These are phyloP conservation scores for Carterocephalus palaemon DNA, from an alignment of 2,888 invertebrate species.

Conservation along the genomic window DNA sequence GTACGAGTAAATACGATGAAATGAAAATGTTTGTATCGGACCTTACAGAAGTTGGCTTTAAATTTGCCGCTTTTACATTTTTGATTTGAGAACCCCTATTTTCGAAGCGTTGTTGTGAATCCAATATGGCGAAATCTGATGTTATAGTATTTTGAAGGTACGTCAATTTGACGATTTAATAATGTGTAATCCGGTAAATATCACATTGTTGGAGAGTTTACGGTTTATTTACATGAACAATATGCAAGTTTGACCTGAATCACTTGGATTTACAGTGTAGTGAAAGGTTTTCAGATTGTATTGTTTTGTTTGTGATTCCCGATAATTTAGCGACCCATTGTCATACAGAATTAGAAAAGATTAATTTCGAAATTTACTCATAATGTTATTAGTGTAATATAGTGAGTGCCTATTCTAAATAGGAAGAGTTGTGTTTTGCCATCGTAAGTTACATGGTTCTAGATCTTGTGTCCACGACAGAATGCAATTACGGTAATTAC, in stretches of 20 bases:
- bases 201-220: constrained; percentile 51
- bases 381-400: constrained; percentile 35
- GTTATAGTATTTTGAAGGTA: constrained; percentile 79
- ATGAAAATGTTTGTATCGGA: too few species aligned
- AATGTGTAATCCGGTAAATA: constrained; percentile 72
- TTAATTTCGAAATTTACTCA: constrained; percentile 37
- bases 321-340: constrained; percentile 70
- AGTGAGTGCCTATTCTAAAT: constrained; percentile 31
- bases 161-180: constrained; percentile 78
- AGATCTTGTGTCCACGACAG: constrained; percentile 45
- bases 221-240: constrained; percentile 39
- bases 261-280: constrained; percentile 47
- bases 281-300: constrained; percentile 66
- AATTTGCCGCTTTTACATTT: constrained; percentile 53
- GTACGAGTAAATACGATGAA: too few species aligned
- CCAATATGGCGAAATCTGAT: constrained; percentile 83
- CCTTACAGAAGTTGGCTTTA: too few species aligned
- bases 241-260: constrained; percentile 37
- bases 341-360: constrained; percentile 31
- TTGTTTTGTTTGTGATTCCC: constrained; percentile 78
- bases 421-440: constrained; percentile 28
- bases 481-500: constrained; percentile 75
- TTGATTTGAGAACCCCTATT: constrained; percentile 71
- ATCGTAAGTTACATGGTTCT: constrained; percentile 46
- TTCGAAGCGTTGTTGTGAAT: constrained; percentile 85